Conservation (phyloP, 2,797 vertebrate genomes). For the Pyrrhura leucotis region DNA sequence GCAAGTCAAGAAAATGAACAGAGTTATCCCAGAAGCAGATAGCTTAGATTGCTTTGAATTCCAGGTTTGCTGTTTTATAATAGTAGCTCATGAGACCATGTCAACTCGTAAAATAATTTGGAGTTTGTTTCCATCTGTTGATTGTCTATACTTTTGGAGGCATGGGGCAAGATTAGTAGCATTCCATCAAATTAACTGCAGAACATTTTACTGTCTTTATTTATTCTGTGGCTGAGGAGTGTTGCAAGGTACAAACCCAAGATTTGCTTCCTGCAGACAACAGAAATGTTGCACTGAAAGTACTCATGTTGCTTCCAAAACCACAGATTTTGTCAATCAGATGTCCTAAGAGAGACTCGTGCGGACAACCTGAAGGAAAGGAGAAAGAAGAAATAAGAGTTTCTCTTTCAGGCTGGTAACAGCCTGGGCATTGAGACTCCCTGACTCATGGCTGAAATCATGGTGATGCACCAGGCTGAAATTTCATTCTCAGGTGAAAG, state of each 20-base stretch:
- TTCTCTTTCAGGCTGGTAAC: not conserved
- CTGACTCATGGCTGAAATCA: not conserved
- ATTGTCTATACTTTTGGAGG: not conserved
- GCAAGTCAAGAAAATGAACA: not conserved
- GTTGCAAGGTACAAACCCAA: not conserved
- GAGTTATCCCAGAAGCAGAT: not conserved
- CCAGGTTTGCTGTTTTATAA: not conserved
- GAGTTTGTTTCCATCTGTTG: not conserved
- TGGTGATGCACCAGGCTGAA: not conserved
- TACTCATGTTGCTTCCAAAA: not conserved
- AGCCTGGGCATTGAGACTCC: not conserved
- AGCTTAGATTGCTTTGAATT: not conserved
- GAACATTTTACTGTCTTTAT: not conserved
- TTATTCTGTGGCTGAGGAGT: not conserved
- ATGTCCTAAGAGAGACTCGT: not conserved
- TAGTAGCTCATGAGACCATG: fast-evolving
- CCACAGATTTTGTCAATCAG: not conserved
- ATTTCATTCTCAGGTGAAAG: not conserved
- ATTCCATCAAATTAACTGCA: not conserved
- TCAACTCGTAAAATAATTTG: not conserved
- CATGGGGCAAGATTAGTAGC: not conserved
- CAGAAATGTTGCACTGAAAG: not conserved
- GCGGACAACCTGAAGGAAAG: not conserved
- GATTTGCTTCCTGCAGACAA: not conserved
- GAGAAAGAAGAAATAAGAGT: not conserved